Evolutionary conservation across 1,140 invertebrate genomes (phyloP).

Genomic region (Octopus bimaculoides): DNA sequence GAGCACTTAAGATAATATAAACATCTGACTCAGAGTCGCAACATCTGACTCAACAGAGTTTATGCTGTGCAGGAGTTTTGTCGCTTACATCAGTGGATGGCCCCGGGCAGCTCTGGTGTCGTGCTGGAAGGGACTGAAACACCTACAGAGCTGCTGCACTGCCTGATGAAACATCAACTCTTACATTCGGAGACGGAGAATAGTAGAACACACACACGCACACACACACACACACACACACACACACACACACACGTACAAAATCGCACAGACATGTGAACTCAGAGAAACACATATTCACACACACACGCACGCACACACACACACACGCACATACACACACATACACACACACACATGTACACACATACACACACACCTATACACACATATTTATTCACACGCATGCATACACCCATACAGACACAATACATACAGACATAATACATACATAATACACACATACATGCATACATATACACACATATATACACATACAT

Average conservation of each 20-base stretch:
- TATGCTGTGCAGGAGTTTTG: no score
- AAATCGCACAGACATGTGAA: not conserved
- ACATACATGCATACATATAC: conserved; percentile 10
- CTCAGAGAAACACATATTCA: not conserved
- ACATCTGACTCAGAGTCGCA: no score
- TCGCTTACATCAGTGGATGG: no score
- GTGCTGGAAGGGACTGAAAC: no score
- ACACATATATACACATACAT: conserved; percentile 13
- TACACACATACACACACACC: not conserved
- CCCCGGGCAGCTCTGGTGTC: no score
- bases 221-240: not conserved
- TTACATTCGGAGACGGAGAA: no score
- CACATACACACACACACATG: not conserved
- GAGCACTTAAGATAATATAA: no score
- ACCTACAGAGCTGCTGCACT: no score
- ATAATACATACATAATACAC: conserved; percentile 15
- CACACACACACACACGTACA: not conserved
- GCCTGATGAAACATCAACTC: no score
- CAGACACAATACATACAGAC: conserved; percentile 1
- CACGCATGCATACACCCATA: not conserved
- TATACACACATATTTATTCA: not conserved
- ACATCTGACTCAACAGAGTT: no score
- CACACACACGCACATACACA: not conserved
- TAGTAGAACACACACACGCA: not conserved
- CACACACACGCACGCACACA: not conserved